Evolutionary conservation across 2,888 invertebrate species (phyloP).

Genomic region (Lasioglossum leucozonium): DNA sequence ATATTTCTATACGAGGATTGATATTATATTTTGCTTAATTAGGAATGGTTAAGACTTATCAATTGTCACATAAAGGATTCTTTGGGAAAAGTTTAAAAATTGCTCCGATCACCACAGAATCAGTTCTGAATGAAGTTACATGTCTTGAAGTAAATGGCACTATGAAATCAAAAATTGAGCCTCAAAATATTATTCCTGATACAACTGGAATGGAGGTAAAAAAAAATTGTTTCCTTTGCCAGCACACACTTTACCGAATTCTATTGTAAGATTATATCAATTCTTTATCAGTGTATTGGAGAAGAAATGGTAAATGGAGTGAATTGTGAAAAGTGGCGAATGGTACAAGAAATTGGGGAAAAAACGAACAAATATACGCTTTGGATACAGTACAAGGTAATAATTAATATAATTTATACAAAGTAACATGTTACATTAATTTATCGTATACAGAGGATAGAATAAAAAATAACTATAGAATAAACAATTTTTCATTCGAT

Average conservation of each 20-base stretch:
- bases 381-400: slow-evolving; percentile 92
- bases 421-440: neutral
- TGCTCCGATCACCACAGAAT: slow-evolving; percentile 93
- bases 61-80: slow-evolving; percentile 87
- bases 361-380: slow-evolving; percentile 95
- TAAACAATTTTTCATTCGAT: neutral
- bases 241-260: slow-evolving; percentile 15
- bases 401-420: neutral
- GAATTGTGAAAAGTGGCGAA: slow-evolving; percentile 91
- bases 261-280: slow-evolving; percentile 29
- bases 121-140: slow-evolving; percentile 89
- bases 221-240: slow-evolving; percentile 35
- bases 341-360: slow-evolving; percentile 89
- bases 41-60: slow-evolving; percentile 96
- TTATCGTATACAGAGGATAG: too few relatives aligned
- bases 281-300: slow-evolving; percentile 84
- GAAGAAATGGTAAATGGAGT: slow-evolving; percentile 90
- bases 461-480: too few relatives aligned
- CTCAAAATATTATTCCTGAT: slow-evolving; percentile 94
- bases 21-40: slow-evolving; percentile 15
- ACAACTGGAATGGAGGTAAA: slow-evolving; percentile 89
- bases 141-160: slow-evolving; percentile 95
- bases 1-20: neutral
- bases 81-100: slow-evolving; percentile 92
- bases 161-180: slow-evolving; percentile 86